These are phyloP conservation scores for Tigriopus californicus DNA, from an alignment of 2,888 invertebrate genomes.

Conservation along the genomic window DNA sequence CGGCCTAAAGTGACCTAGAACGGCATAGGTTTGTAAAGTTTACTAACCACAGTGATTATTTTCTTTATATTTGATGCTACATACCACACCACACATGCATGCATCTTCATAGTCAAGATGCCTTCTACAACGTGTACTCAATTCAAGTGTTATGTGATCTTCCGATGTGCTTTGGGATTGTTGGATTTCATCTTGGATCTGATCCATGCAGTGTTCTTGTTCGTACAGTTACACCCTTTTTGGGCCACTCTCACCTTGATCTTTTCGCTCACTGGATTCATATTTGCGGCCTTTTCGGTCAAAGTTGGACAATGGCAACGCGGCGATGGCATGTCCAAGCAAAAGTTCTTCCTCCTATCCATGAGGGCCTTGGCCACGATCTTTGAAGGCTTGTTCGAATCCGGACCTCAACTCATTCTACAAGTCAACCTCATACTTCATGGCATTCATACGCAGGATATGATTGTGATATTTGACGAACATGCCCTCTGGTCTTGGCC, in stretches of 20 bases:
- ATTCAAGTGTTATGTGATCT: too few relatives aligned
- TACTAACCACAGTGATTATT: too few relatives aligned
- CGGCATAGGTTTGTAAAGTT: too few relatives aligned
- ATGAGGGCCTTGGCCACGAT: background rate
- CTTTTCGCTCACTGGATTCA: background rate
- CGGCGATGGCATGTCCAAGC: background rate
- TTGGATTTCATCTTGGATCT: background rate
- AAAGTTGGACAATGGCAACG: background rate
- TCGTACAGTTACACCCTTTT: background rate
- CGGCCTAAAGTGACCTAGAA: too few relatives aligned
- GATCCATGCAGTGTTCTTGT: background rate
- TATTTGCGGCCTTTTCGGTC: background rate
- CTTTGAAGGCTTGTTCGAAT: background rate
- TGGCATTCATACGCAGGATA: too few relatives aligned
- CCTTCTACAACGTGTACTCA: too few relatives aligned
- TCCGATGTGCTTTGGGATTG: too few relatives aligned
- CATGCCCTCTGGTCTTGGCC: too few relatives aligned
- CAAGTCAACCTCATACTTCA: background rate
- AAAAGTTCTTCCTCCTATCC: background rate
- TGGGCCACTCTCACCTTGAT: slow-evolving; percentile 3
- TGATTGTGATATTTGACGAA: too few relatives aligned
- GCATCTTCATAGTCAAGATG: too few relatives aligned
- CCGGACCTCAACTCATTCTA: background rate
- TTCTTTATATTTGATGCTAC: too few relatives aligned
- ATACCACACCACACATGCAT: too few relatives aligned